Evolutionary conservation across 2,113 vertebrate species (phyloP).

Genomic region (Apodemus sylvaticus): DNA sequence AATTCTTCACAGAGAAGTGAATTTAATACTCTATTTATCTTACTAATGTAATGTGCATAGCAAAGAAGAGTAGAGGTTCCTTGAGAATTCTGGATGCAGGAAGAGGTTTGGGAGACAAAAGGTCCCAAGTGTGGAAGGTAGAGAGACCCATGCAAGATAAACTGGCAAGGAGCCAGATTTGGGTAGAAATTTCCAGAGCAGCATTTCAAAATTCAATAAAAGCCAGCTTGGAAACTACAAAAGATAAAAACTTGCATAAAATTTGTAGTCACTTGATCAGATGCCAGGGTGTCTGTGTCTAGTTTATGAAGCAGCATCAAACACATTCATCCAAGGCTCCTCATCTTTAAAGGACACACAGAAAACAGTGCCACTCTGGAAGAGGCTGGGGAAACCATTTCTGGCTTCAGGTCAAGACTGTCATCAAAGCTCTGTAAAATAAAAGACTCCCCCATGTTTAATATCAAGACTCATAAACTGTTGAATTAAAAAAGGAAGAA

Average conservation of each 20-base stretch:
- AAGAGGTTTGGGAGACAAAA: neutral
- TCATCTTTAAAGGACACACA: neutral
- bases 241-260: neutral
- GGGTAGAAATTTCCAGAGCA: neutral
- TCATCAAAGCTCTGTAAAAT: neutral
- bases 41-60: neutral
- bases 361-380: neutral
- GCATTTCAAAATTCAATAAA: constrained; percentile 2
- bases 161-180: neutral
- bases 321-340: neutral
- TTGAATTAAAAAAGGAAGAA: neutral
- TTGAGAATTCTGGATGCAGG: neutral
- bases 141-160: neutral
- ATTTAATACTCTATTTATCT: neutral
- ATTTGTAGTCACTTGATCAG: neutral
- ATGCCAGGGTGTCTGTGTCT: neutral
- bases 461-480: neutral
- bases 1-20: neutral
- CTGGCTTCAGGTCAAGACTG: neutral
- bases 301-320: neutral
- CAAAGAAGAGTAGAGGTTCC: neutral
- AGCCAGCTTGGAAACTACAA: neutral
- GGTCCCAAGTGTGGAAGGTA: neutral
- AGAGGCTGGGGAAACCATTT: neutral
- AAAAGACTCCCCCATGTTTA: neutral